Base-by-base conservation (phyloP, 2,888 invertebrate species). In the Neocrepidodera transversa region DNA sequence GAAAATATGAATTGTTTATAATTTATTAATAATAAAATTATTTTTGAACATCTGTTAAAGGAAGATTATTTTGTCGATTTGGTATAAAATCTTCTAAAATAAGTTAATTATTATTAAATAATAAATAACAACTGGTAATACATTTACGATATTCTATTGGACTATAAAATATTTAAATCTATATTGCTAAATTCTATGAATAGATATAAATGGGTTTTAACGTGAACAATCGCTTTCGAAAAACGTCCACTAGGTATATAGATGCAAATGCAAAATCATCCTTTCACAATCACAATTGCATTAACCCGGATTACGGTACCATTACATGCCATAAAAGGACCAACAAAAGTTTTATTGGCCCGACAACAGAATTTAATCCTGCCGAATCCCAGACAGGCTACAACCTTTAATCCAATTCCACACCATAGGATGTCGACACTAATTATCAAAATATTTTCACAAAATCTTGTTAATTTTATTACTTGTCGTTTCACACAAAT, bases 381-480 rank as follows among this genome's bases (percentile, higher is more conserved):
- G n/a, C n/a, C 32, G 13, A 38, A 7, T 7, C 38, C 38, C 38
- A 38, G 38, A 38, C 38, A 38, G 38, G 17, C 16, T 38, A 7
- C 38, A 38, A 38, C 38, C 16, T 32, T 38, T 38, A 38, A 38
- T 38, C 38, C 38, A 38, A 38, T 38, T 38, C 38, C 14, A 17
- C 38, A 10, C 38, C 16, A 17, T 38, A 5, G 35, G 38, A 38
- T 38, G 16, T 11, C 45, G 26, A 28, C 42, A 23, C 28, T 45
- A 45, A 45, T 45, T 18, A 18, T 28, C 45, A 45, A 45, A 45
- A 45, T 45, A 45, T 45, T 45, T 45, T 45, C 45, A 11, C 45
- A 18, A 45, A 45, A 45, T 45, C 45, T 45, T 18, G 45, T 45
- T 45, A 45, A 23, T 45, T 45, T 45, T 45, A 45, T 11, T 45